Conservation (phyloP, 2,113 vertebrate genomes). For the Crotalus horridus region DNA sequence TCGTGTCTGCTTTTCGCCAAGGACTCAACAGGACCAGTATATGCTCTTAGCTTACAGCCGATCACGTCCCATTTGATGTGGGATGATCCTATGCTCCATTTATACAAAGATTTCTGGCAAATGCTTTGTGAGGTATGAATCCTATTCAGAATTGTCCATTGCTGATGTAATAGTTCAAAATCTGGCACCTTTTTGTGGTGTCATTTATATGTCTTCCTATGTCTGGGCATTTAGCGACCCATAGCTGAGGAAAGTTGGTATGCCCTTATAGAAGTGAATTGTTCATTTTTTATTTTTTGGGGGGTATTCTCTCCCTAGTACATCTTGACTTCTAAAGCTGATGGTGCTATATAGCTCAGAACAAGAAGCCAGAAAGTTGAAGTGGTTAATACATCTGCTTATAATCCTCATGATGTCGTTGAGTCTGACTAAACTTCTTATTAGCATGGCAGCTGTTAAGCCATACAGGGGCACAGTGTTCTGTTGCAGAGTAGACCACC, state of each 20-base stretch:
- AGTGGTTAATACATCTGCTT: not conserved
- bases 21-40: too few relatives aligned
- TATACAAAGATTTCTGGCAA: not conserved
- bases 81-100: not conserved
- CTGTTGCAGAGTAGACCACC: not conserved
- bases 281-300: not conserved
- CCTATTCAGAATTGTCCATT: not conserved
- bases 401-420: not conserved
- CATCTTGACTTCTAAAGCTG: not conserved
- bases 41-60: not conserved
- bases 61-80: not conserved
- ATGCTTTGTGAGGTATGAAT: not conserved
- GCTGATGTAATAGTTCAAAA: not conserved
- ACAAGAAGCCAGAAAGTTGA: not conserved
- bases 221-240: not conserved
- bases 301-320: not conserved
- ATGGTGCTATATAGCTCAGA: not conserved
- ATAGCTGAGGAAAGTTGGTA: not conserved
- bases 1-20: too few relatives aligned
- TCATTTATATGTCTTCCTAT: not conserved
- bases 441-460: not conserved
- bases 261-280: not conserved
- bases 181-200: not conserved
- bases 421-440: not conserved
- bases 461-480: not conserved